A percentile compares a stretch with the other conserved stretches of the same genome.
These are phyloP conservation scores for Congeria kusceri DNA, from an alignment of 2,888 invertebrate species.

Conservation along the genomic window DNA sequence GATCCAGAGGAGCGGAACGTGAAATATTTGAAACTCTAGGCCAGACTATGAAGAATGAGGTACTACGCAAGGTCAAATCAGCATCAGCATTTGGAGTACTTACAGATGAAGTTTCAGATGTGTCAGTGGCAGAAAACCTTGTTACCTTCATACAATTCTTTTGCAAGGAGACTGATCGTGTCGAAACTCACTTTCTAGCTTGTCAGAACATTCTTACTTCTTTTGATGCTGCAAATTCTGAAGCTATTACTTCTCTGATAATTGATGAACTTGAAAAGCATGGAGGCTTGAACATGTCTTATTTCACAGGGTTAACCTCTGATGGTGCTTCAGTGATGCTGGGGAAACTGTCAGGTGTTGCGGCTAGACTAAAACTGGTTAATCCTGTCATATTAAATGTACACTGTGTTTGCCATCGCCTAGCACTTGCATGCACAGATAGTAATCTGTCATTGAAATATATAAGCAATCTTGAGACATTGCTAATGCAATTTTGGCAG, in stretches of 20 bases:
- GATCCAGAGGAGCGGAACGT: constrained; percentile 14
- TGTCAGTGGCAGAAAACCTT: constrained; percentile 23
- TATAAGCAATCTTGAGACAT: constrained; percentile 48
- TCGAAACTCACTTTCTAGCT: constrained; percentile 27
- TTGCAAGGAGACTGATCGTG: background rate
- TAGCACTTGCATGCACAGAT: constrained; percentile 59
- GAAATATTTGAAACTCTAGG: constrained; percentile 36
- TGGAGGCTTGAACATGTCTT: too few species aligned
- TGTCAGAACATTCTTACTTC: constrained; percentile 27
- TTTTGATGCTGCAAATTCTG: constrained; percentile 15
- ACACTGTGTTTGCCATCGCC: constrained; percentile 59
- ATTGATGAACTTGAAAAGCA: too few species aligned
- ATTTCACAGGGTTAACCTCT: background rate
- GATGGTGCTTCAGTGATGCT: too few species aligned
- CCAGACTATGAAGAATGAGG: constrained; percentile 3
- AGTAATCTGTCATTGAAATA: constrained; percentile 31
- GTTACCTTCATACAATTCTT: constrained; percentile 34
- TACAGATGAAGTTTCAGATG: constrained; percentile 43
- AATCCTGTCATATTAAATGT: constrained; percentile 43
- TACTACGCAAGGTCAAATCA: constrained; percentile 13
- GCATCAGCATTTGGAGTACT: constrained; percentile 26
- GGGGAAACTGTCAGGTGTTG: too few species aligned
- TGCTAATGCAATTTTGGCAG: constrained; percentile 52
- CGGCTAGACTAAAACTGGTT: constrained; percentile 25
- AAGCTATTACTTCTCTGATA: constrained; percentile 14